Base-by-base conservation (phyloP, 2,888 invertebrate species). In the Nysson spinosus region DNA sequence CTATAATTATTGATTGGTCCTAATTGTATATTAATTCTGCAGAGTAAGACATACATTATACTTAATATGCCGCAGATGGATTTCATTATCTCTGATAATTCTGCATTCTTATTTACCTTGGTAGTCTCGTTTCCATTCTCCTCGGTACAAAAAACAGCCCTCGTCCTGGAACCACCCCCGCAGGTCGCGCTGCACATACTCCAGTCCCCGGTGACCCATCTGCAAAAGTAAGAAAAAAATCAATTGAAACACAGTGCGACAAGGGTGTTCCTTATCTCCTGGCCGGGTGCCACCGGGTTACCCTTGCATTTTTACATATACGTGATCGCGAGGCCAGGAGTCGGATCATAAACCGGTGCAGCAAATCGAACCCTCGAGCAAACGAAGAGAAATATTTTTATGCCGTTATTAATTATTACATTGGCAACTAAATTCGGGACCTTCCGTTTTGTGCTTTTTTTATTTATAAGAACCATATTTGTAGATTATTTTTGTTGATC, bases 151-250 rank as follows among this genome's bases (percentile, higher is more conserved):
- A 94, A 92, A 56, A 97, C 95, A 69, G 93, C 90, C 7, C 97
- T 91, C 56, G 93, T 91, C 77, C 94, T 91, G 67, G 93, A 91
- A 3, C 97, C 97, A 1, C 95, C 95, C 0, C 96, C 97, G 82
- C 98, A 98, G 17, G 92, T 92, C 20, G 91, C 92, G 72, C 95
- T 95, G 88, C 97, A 98, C 9, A 92, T 89, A 42, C 94, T 94
- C 97, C 97, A 98, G 72, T 96, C 95, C 49, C 94, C 94, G 17
- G 93, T 91, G 82, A 94, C 92, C 97, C 97, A 97, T 84, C 96
- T 97, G 88, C 34, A 69, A 55, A 55, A 2, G 32, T 16, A 67
- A 39, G 62, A 54, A 32, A 22, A 44, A 35, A 49, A 69, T 55
- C 55, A 50, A 60, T 51, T 39, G 51, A 57, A 47, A 46, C 24